Percentiles rank a stretch among this genome's conserved stretches.
Conservation (phyloP, 2,113 vertebrate genomes). For the Calyptomena viridis region DNA sequence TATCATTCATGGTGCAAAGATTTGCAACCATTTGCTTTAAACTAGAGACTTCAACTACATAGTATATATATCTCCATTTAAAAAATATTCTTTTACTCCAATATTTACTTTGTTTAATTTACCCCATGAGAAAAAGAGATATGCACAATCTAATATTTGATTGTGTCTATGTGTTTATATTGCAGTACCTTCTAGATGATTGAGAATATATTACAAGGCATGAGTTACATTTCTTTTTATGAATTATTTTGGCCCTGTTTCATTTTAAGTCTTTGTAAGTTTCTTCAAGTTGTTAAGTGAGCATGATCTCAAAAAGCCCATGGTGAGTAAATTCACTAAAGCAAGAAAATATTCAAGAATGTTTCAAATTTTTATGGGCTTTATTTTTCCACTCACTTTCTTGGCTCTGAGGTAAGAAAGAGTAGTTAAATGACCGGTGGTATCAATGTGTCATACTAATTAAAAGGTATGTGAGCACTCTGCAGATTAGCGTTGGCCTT, state of each 20-base stretch:
- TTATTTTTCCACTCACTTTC: slow-evolving; percentile 25
- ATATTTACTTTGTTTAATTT: slow-evolving; percentile 10
- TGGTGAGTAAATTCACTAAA: background rate
- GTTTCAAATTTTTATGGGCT: slow-evolving; percentile 10
- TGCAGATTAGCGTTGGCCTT: background rate
- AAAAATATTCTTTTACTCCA: background rate
- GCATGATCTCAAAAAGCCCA: background rate
- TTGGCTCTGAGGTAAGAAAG: slow-evolving; percentile 42
- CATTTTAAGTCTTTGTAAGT: background rate
- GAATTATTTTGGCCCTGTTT: background rate
- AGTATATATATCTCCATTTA: background rate
- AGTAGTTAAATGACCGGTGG: slow-evolving; percentile 8
- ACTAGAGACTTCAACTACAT: background rate
- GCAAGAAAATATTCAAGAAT: slow-evolving; percentile 25
- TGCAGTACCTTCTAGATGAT: background rate
- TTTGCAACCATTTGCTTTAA: background rate
- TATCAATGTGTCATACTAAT: slow-evolving; percentile 9
- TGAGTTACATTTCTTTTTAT: background rate
- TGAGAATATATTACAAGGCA: background rate
- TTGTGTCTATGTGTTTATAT: background rate
- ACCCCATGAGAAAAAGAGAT: background rate
- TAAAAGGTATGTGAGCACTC: slow-evolving; percentile 24
- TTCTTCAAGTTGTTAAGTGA: background rate
- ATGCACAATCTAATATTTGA: background rate
- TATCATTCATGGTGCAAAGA: background rate